A percentile compares a stretch with the other conserved stretches of the same genome.
Evolutionary conservation across 1,140 invertebrate species (phyloP).

Genomic region (Trichonephila clavata): DNA sequence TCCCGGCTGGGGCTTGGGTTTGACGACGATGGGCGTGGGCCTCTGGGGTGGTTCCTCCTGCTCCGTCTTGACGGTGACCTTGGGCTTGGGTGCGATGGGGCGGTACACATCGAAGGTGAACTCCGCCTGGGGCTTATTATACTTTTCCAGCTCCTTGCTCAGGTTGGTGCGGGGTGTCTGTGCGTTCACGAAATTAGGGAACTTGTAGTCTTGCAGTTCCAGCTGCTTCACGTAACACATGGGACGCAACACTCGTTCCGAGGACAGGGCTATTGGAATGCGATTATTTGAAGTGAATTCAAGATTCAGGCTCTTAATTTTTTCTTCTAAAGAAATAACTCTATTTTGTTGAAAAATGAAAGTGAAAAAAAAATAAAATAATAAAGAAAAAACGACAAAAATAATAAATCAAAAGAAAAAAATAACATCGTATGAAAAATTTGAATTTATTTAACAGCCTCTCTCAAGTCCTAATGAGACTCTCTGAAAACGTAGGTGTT

Average conservation of each 20-base stretch:
- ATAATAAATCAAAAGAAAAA: too few relatives aligned
- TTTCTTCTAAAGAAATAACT: not conserved
- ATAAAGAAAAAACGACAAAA: too few relatives aligned
- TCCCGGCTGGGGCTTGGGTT: slow-evolving; percentile 69
- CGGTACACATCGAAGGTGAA: slow-evolving; percentile 68
- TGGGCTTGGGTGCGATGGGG: slow-evolving; percentile 78
- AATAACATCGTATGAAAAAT: too few relatives aligned
- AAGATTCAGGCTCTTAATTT: not conserved
- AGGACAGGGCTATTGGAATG: slow-evolving; percentile 67
- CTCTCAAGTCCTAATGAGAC: too few relatives aligned
- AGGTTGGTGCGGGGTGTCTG: slow-evolving; percentile 81
- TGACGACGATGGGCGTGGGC: slow-evolving; percentile 72
- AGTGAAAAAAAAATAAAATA: too few relatives aligned
- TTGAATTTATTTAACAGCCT: too few relatives aligned
- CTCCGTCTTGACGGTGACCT: slow-evolving; percentile 41
- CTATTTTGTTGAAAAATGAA: too few relatives aligned
- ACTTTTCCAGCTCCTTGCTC: slow-evolving; percentile 81
- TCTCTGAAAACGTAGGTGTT: too few relatives aligned
- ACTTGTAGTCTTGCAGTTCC: slow-evolving; percentile 79
- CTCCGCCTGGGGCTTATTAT: slow-evolving; percentile 76
- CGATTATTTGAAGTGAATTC: slow-evolving; percentile 1
- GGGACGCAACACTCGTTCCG: slow-evolving; percentile 80
- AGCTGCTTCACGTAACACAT: slow-evolving; percentile 82
- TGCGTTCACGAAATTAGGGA: slow-evolving; percentile 78
- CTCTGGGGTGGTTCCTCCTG: slow-evolving; percentile 47